Evolutionary conservation across 2,888 invertebrate genomes (phyloP), one percentile per base, ranked within the genome.

Genomic region (Bombylius major): DNA sequence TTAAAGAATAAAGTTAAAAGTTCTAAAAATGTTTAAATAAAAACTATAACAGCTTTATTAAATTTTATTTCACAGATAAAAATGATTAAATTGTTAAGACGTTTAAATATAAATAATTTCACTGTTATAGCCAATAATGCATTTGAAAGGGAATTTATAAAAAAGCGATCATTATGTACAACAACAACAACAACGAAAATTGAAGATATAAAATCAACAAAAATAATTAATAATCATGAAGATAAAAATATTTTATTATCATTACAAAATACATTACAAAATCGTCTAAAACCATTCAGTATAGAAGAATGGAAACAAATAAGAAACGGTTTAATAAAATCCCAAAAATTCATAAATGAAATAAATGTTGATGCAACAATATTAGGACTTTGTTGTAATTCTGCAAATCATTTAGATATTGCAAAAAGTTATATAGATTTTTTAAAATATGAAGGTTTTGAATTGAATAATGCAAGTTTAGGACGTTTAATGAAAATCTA

Each of bases 341-440:
- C 58, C 36, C 62, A 62, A 47, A 70, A 62, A 47, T 62, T 70
- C 53, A 65, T 72, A 1, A 68, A 62, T 13, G 45, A 33, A 6
- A 60, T 75, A 47, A 84, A 81, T 66, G 71, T 84, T 42, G 84
- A 87, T 71, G 78, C 80, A 44, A 66, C 79, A 1, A 75, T 86
- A 46, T 65, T 86, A 46, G 78, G 79, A 56, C 23, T 23, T 23
- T 64, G 76, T 31, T 80, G 83, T 69, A 66, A 58, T 46, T 65
- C 64, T 5, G 62, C 65, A 0, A 72, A 73, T 39, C 74, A 80
- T 47, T 70, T 78, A 51, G 65, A 76, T 50, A 65, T 76, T 42
- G 84, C 81, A 1, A 71, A 78, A 57, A 79, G 77, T 39, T 87
- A 82, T 71, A 69, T 82, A 0, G 67, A 77, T 7, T 79, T 79